phyloP scores from a whole-genome alignment of 1,140 invertebrate species.

The Pseudomyrmex sp. region DNA sequence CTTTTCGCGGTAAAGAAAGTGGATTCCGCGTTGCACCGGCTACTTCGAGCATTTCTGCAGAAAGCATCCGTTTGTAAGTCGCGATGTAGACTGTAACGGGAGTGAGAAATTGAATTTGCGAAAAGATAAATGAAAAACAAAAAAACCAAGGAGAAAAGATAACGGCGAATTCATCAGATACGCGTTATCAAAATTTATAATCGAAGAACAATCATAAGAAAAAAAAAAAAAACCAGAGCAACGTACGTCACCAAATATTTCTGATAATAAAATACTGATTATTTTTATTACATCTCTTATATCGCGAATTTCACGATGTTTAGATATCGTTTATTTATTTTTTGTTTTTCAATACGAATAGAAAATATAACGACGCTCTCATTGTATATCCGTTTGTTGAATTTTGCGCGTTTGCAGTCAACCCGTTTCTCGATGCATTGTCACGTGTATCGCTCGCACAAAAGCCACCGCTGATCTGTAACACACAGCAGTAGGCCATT shows the following conservation, averaged over 20 bases:
- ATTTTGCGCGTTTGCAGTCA: neutral
- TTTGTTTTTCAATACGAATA: too few species aligned
- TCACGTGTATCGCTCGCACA: neutral
- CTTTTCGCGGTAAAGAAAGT: slow-evolving; percentile 30
- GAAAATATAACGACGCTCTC: too few species aligned
- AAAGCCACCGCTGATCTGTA: neutral
- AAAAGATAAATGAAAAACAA: neutral
- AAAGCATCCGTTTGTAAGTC: slow-evolving; percentile 8
- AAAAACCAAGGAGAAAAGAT: neutral
- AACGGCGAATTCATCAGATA: too few species aligned
- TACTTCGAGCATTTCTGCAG: neutral
- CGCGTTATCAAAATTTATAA: neutral
- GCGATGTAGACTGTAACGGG: neutral
- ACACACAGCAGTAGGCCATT: neutral
- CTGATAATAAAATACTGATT: neutral
- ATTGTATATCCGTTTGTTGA: neutral
- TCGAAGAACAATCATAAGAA: neutral
- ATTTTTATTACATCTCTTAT: too few species aligned
- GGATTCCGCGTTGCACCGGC: slow-evolving; percentile 2
- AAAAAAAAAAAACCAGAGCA: neutral
- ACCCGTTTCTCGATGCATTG: neutral
- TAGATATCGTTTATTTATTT: too few species aligned
- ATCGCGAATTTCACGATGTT: too few species aligned
- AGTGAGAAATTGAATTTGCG: neutral
- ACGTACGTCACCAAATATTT: neutral